Evolutionary conservation across 2,888 invertebrate species (phyloP), one percentile per base, ranked within the genome.

Genomic region (Apotomis turbidana): DNA sequence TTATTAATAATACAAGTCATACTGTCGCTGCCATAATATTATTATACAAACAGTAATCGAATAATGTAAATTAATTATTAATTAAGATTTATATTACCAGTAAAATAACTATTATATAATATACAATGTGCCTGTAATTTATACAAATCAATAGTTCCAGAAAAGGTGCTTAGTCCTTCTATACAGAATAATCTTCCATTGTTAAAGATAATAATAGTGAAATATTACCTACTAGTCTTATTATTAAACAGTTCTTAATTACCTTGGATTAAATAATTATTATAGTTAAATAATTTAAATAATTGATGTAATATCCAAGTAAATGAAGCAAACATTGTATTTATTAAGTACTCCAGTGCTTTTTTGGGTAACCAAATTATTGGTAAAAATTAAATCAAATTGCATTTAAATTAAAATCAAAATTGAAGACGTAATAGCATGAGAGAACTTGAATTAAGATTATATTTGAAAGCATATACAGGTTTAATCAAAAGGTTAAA

Each of bases 141-240:
- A 80, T 82, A 80, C 70, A 74, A 54, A 78, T 68, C 63, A 80
- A 82, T 80, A 83, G 86, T 88, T 88, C 82, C 85, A 81, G 70
- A 64, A 75, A 75, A 83, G 91, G 90, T 91, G 91, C 90, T 90
- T 85, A 77, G 73, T 76, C 75, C 81, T 78, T 77, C 74, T 78
- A 78, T 78, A 80, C 78, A 80, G 77, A 77, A 72, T 76, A 85
- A 80, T 81, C 84, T 87, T 87, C 85, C 87, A 88, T 84, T 84
- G 79, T 82, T 81, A 79, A 62, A 76, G 76, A 79, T 83, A 85
- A 68, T 77, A 70, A 79, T 81, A 67, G 52, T 61, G 15, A 79
- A 77, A 79, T 82, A 81, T 82, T 85, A 88, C 81, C 82, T 81
- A 83, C 90, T 90, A 90, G 90, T 90, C 89, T 84, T 87, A 79